Evolutionary conservation across 2,113 vertebrate species (phyloP).

Genomic region (Gambusia affinis): DNA sequence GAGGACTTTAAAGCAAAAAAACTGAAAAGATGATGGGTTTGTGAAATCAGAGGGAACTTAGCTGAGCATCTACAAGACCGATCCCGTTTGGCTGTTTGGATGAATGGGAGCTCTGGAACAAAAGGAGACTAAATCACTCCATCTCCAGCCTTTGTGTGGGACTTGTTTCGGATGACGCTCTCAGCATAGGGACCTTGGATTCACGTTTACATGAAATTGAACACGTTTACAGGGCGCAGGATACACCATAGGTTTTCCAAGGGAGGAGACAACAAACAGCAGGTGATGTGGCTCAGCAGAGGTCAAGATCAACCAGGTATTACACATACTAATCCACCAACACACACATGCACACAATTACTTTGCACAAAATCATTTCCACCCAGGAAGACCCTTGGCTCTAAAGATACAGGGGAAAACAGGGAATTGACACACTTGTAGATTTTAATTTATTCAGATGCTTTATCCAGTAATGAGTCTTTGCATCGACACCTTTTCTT

Average conservation of each 20-base stretch:
- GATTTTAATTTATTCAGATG: slow-evolving; percentile 48
- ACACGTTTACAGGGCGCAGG: slow-evolving; percentile 67
- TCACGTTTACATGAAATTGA: neutral
- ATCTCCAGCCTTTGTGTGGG: slow-evolving; percentile 44
- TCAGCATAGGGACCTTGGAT: neutral
- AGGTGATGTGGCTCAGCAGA: slow-evolving; percentile 36
- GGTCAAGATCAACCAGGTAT: slow-evolving; percentile 72
- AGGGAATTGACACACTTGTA: slow-evolving; percentile 64
- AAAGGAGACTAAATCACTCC: neutral
- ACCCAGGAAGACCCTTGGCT: slow-evolving; percentile 33
- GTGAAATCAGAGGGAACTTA: slow-evolving; percentile 6
- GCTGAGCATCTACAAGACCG: slow-evolving; percentile 27
- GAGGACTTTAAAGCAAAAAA: neutral
- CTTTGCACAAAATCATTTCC: slow-evolving; percentile 54
- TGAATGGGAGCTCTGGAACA: neutral
- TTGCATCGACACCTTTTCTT: slow-evolving; percentile 28
- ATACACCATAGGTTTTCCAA: slow-evolving; percentile 38
- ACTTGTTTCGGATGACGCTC: slow-evolving; percentile 13
- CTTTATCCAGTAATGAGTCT: slow-evolving; percentile 53
- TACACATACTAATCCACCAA: slow-evolving; percentile 54
- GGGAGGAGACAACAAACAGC: slow-evolving; percentile 22
- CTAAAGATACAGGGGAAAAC: slow-evolving; percentile 66
- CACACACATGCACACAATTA: slow-evolving; percentile 31
- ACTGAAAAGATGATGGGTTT: slow-evolving; percentile 4
- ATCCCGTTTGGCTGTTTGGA: neutral